Conservation (phyloP, 2,888 invertebrate genomes). For the Cataglyphis albicans region DNA sequence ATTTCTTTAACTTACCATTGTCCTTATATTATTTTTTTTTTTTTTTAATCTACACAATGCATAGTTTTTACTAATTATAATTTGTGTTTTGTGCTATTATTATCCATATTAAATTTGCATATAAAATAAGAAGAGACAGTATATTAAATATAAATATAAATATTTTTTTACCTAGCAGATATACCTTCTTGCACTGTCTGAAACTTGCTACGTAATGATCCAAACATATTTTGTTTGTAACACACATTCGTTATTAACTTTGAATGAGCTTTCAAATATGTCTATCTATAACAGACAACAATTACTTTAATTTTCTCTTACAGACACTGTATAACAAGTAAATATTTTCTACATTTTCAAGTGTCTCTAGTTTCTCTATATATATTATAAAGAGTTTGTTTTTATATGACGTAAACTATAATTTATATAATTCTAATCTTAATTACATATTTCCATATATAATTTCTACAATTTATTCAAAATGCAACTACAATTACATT, state of each 20-base stretch:
- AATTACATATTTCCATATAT: neutral
- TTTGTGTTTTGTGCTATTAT: neutral
- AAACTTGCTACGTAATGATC: constrained; percentile 82
- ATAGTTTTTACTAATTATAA: neutral
- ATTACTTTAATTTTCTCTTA: neutral
- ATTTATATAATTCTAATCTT: neutral
- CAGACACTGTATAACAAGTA: neutral
- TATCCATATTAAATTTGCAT: neutral
- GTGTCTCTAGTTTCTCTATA: neutral
- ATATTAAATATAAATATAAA: neutral
- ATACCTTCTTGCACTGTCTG: constrained; percentile 85
- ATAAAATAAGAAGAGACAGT: neutral
- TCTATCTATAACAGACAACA: neutral
- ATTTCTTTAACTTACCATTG: neutral
- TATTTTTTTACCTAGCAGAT: constrained; percentile 82
- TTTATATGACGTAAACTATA: neutral
- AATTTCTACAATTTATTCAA: neutral
- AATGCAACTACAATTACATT: neutral
- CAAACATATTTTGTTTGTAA: constrained; percentile 80
- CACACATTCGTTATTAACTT: constrained; percentile 23
- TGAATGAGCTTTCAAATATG: neutral
- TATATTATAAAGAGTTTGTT: no score
- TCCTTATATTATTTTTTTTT: neutral
- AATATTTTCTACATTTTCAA: neutral
- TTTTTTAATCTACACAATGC: neutral